Evolutionary conservation across 2,888 invertebrate genomes (phyloP).

Genomic region (Chalcosyrphus nemorum): DNA sequence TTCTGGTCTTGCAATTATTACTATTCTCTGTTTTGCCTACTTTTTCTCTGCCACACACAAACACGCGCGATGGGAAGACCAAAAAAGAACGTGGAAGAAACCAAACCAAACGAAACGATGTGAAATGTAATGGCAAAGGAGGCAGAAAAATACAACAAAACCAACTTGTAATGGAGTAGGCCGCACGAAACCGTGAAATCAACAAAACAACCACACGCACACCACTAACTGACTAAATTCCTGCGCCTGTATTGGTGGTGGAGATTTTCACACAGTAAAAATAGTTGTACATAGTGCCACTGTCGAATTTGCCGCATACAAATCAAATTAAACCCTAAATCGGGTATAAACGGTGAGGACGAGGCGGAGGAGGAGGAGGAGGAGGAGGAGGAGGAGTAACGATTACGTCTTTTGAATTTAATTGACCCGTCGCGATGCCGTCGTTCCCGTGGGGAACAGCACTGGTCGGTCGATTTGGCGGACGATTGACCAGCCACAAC

Average conservation of each 20-base stretch:
- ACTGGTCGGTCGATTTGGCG: neutral
- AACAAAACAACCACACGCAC: constrained; percentile 43
- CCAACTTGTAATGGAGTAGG: constrained; percentile 50
- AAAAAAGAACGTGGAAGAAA: neutral
- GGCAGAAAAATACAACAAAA: neutral
- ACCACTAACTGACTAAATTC: neutral
- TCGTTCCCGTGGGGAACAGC: neutral
- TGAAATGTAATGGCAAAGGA: constrained; percentile 27
- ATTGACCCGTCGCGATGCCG: constrained; percentile 34
- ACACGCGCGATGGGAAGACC: constrained; percentile 5
- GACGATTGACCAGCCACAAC: constrained; percentile 12
- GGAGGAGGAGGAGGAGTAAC: neutral
- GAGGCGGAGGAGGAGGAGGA: too few relatives aligned
- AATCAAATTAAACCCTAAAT: constrained; percentile 30
- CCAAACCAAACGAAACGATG: constrained; percentile 16
- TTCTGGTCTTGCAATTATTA: constrained; percentile 34
- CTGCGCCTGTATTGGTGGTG: neutral
- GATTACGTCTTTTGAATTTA: constrained; percentile 49
- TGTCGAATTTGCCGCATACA: constrained; percentile 19
- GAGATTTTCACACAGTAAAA: constrained; percentile 17
- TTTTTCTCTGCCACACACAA: constrained; percentile 6
- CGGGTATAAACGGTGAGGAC: neutral
- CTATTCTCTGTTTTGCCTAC: constrained; percentile 41
- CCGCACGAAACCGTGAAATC: constrained; percentile 45
- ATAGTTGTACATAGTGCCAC: neutral